A percentile compares a stretch with the other conserved stretches of the same genome.
Evolutionary conservation across 2,888 invertebrate genomes (phyloP).

Genomic region (Caenorhabditis sp.): DNA sequence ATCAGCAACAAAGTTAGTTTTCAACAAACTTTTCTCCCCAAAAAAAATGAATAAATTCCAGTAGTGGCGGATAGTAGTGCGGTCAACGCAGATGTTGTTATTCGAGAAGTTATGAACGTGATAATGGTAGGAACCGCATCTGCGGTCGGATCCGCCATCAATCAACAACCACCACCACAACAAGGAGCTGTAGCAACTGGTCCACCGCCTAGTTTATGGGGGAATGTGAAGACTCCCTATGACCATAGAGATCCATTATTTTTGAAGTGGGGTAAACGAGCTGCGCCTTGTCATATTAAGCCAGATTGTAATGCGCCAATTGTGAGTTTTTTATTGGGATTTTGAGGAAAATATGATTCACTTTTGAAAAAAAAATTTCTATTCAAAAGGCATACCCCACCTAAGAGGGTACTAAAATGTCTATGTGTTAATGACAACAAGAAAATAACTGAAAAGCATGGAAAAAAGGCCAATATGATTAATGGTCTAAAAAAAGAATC

Average conservation of each 20-base stretch:
- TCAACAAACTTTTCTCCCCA: conserved; percentile 2
- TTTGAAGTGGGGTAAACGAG: conserved; percentile 46
- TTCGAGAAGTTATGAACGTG: conserved; percentile 47
- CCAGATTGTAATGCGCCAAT: conserved; percentile 5
- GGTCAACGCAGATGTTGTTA: conserved; percentile 31
- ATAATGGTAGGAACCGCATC: conserved; percentile 40
- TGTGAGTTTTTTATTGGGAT: conserved; percentile 10
- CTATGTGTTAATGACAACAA: no score
- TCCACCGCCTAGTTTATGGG: conserved; percentile 59
- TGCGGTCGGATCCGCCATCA: conserved; percentile 12
- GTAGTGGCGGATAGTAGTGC: conserved; percentile 2
- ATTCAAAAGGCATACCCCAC: no score
- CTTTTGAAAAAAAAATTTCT: no score
- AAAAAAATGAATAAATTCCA: neutral
- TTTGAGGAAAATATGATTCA: neutral
- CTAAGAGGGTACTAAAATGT: no score
- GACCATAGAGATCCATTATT: conserved; percentile 48
- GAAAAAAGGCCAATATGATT: no score
- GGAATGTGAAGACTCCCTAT: conserved; percentile 48
- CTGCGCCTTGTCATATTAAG: conserved; percentile 43
- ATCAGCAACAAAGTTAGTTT: conserved; percentile 2
- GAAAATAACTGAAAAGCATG: no score
- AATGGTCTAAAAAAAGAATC: no score
- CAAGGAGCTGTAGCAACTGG: conserved; percentile 6
- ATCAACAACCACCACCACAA: conserved; percentile 18